Evolutionary conservation across 2,888 invertebrate genomes (phyloP).

Genomic region (Callinectes sapidus): DNA sequence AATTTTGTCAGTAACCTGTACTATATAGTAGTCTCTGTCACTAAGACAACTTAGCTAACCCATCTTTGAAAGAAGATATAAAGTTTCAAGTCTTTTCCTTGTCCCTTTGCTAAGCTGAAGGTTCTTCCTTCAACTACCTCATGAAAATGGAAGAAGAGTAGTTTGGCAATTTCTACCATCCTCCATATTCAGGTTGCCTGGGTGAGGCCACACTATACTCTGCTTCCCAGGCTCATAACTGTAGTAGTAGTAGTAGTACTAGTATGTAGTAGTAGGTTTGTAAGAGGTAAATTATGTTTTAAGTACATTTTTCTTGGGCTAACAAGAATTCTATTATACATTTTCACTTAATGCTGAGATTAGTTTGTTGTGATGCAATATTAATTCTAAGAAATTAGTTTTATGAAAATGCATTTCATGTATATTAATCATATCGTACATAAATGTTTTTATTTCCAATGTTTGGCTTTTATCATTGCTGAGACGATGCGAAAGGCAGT

Average conservation of each 20-base stretch:
- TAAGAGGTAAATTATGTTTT: not conserved
- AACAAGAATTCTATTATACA: not conserved
- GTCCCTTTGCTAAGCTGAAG: not conserved
- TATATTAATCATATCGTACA: not conserved
- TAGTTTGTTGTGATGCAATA: not conserved
- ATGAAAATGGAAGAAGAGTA: not conserved
- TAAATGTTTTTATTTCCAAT: not conserved
- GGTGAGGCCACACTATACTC: constrained; percentile 16
- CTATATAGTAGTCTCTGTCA: not conserved
- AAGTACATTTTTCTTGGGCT: not conserved
- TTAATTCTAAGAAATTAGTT: not conserved
- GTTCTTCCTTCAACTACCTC: not conserved
- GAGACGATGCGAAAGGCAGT: not conserved
- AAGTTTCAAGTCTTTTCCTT: not conserved
- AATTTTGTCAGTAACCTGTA: not conserved
- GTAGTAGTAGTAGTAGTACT: not conserved
- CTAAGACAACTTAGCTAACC: not conserved
- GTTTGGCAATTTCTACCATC: not conserved
- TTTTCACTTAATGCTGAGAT: not conserved
- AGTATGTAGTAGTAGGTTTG: not conserved
- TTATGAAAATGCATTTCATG: not conserved
- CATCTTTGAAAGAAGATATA: not conserved
- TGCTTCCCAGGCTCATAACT: constrained; percentile 2
- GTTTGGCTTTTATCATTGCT: constrained; percentile 25
- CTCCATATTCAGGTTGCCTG: not conserved